Evolutionary conservation across 1,140 invertebrate species (phyloP).

Genomic region (Pseudomyrmex concolor): DNA sequence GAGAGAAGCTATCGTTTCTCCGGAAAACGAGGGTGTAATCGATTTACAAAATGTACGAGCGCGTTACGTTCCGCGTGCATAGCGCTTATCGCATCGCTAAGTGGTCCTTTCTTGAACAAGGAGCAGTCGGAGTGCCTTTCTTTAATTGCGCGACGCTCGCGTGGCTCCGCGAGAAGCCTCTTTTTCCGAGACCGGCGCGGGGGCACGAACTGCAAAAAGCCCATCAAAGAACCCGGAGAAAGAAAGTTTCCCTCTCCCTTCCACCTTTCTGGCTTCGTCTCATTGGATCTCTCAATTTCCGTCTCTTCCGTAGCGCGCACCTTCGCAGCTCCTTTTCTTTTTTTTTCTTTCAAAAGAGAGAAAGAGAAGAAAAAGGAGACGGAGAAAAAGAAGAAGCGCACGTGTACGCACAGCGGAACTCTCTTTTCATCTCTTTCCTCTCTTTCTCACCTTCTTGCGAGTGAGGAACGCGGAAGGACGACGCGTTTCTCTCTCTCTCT

Average conservation of each 20-base stretch:
- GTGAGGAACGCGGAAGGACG: slow-evolving; percentile 65
- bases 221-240: slow-evolving; percentile 24
- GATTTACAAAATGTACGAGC: slow-evolving; percentile 24
- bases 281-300: slow-evolving; percentile 64
- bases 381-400: slow-evolving; percentile 11
- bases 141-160: slow-evolving; percentile 48
- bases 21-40: neutral
- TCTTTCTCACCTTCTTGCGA: neutral
- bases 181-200: slow-evolving; percentile 8
- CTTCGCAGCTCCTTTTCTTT: slow-evolving; percentile 29
- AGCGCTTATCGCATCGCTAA: slow-evolving; percentile 16
- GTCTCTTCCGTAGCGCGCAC: neutral
- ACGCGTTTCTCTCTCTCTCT: neutral
- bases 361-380: neutral
- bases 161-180: neutral
- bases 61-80: neutral
- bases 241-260: neutral
- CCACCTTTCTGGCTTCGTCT: slow-evolving; percentile 20
- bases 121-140: slow-evolving; percentile 20
- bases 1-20: neutral
- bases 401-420: neutral
- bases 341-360: neutral
- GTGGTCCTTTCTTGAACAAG: slow-evolving; percentile 10
- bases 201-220: slow-evolving; percentile 22
- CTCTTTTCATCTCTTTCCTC: slow-evolving; percentile 3